Percentiles rank a stretch among this genome's conserved stretches.
phyloP scores from a whole-genome alignment of 2,797 vertebrate species.

The Helarctos malayanus region DNA sequence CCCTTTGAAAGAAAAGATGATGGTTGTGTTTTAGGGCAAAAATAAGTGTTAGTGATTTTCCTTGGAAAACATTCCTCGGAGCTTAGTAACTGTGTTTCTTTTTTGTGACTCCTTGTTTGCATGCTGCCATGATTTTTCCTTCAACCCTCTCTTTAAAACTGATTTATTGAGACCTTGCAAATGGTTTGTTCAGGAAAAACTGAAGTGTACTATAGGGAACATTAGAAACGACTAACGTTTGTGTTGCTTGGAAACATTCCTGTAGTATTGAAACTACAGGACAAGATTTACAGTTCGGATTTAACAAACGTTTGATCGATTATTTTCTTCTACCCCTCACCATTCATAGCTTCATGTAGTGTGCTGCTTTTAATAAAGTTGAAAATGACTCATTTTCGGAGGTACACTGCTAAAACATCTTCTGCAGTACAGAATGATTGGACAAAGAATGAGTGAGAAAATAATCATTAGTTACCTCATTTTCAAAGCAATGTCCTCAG shows the following conservation, averaged over 20 bases:
- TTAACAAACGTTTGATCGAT: constrained; percentile 89
- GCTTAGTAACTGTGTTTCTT: constrained; percentile 7
- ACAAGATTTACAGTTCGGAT: constrained; percentile 86
- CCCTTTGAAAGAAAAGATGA: constrained; percentile 31
- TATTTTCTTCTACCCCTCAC: constrained; percentile 84
- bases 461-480: constrained; percentile 84
- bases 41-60: background rate
- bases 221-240: constrained; percentile 87
- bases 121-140: constrained; percentile 86
- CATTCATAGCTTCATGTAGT: constrained; percentile 80
- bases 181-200: constrained; percentile 88
- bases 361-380: constrained; percentile 86
- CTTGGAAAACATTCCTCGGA: constrained; percentile 66
- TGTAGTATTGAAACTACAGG: constrained; percentile 39
- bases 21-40: constrained; percentile 44
- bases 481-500: constrained; percentile 79
- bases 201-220: constrained; percentile 87
- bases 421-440: constrained; percentile 73
- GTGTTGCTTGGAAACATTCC: constrained; percentile 87
- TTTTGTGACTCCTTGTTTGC: constrained; percentile 80
- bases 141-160: constrained; percentile 87
- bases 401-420: constrained; percentile 75
- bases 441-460: constrained; percentile 84
- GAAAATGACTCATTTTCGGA: constrained; percentile 86
- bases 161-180: constrained; percentile 89